A percentile compares a stretch with the other conserved stretches of the same genome.
Conservation (phyloP, 2,797 vertebrate genomes). For the Enteromius unitaeniatus region DNA sequence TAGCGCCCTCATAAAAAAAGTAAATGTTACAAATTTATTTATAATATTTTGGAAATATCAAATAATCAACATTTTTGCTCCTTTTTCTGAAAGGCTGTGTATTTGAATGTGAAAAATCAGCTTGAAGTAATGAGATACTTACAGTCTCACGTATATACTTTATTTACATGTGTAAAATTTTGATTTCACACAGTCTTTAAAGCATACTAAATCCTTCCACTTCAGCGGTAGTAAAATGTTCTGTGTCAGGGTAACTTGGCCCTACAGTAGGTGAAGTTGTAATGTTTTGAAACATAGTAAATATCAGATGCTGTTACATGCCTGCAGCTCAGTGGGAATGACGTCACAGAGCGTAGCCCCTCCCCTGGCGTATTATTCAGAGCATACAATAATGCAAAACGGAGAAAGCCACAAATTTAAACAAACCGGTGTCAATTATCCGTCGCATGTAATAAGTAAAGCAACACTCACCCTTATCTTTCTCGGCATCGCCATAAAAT, state of each 20-base stretch:
- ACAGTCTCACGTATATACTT: neutral
- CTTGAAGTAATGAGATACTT: neutral
- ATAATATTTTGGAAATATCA: neutral
- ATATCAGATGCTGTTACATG: constrained; percentile 18
- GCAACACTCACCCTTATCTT: constrained; percentile 81
- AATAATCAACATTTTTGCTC: neutral
- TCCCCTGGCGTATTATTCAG: neutral
- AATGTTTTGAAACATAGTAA: constrained; percentile 24
- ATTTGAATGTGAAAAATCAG: neutral
- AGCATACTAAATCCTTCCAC: too few relatives aligned
- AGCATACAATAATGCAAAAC: constrained; percentile 25
- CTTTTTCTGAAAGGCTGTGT: neutral
- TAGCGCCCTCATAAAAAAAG: neutral
- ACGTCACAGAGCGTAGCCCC: neutral
- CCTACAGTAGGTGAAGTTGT: neutral
- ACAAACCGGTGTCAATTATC: neutral
- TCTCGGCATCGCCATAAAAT: constrained; percentile 83
- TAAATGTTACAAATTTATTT: neutral
- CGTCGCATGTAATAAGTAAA: neutral
- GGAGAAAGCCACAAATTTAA: constrained; percentile 5
- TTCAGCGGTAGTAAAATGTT: neutral
- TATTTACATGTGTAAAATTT: neutral
- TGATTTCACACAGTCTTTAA: neutral
- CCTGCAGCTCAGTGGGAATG: neutral
- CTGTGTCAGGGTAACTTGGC: neutral